phyloP scores from a whole-genome alignment of 2,113 vertebrate species.

The Lathamus discolor region DNA sequence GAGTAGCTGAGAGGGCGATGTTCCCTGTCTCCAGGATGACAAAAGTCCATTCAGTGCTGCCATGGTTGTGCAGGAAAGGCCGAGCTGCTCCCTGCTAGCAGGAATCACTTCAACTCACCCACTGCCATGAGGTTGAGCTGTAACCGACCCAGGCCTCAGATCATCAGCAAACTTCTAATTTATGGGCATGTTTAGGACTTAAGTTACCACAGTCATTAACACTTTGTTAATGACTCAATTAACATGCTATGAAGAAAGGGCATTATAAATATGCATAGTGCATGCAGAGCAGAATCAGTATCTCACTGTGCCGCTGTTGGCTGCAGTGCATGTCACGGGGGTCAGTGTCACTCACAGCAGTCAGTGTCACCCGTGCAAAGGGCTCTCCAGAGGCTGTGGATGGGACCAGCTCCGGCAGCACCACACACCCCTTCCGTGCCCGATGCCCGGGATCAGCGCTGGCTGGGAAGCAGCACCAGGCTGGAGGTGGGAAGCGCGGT shows the following conservation, averaged over 20 bases:
- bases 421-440: fast-evolving
- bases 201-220: neutral
- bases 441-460: fast-evolving
- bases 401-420: neutral
- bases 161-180: neutral
- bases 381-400: neutral
- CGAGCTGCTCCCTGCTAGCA: neutral
- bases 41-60: neutral
- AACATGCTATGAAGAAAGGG: neutral
- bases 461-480: neutral
- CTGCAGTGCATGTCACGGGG: neutral
- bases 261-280: neutral
- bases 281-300: neutral
- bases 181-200: neutral
- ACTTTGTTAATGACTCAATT: neutral
- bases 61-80: neutral
- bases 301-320: fast-evolving
- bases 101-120: neutral
- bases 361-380: fast-evolving
- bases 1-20: fast-evolving
- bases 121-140: fast-evolving
- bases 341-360: neutral
- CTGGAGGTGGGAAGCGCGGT: neutral
- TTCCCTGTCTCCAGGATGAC: neutral
- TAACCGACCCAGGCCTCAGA: neutral